Conservation (phyloP, 1,140 invertebrate genomes). For the Eriocheir sinensis region DNA sequence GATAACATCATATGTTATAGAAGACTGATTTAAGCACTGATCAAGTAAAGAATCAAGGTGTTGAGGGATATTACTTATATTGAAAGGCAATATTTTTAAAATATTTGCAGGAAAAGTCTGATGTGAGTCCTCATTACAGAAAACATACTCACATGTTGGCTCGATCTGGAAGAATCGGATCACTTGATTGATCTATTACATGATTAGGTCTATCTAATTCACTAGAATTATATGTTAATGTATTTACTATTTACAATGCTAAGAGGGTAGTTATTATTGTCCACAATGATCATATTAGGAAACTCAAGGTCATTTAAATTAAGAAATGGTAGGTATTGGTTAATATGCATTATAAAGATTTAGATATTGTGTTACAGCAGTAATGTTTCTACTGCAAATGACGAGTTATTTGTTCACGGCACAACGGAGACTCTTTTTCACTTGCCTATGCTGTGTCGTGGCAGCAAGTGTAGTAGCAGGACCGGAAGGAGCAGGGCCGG, state of each 20-base stretch:
- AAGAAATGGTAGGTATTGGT: not conserved
- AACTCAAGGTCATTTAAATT: not conserved
- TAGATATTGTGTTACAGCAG: no score
- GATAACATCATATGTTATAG: not conserved
- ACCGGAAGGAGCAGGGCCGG: no score
- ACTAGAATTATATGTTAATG: not conserved
- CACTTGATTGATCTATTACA: not conserved
- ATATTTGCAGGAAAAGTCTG: not conserved
- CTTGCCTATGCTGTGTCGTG: no score
- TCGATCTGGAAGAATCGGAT: not conserved
- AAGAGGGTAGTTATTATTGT: not conserved
- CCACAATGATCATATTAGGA: not conserved
- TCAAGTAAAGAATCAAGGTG: not conserved
- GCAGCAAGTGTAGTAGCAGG: no score
- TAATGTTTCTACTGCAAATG: no score
- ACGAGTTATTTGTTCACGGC: no score
- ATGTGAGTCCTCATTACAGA: not conserved
- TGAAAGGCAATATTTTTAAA: not conserved
- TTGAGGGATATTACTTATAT: not conserved
- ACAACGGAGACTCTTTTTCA: no score
- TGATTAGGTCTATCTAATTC: not conserved
- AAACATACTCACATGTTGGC: constrained; percentile 3
- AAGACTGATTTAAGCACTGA: not conserved
- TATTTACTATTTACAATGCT: not conserved
- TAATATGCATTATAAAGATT: no score